Conservation (phyloP, 2,113 vertebrate species). For the Martes martes region DNA sequence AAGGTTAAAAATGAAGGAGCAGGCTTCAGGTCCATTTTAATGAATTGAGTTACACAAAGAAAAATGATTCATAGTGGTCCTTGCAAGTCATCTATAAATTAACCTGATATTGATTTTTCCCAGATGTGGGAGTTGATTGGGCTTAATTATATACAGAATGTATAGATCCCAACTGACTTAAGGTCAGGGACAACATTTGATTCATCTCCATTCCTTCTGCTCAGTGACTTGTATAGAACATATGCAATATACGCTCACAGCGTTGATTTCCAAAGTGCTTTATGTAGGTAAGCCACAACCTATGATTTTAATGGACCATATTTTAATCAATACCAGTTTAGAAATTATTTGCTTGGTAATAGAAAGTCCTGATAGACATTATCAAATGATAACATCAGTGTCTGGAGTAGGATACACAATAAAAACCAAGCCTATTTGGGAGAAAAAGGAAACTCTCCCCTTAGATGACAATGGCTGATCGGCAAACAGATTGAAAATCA, state of each 20-base stretch:
- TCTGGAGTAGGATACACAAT: background rate
- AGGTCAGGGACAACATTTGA: background rate
- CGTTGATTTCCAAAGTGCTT: background rate
- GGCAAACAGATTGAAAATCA: conserved; percentile 32
- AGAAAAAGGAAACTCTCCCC: background rate
- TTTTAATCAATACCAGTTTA: background rate
- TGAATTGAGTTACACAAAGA: background rate
- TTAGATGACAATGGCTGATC: background rate
- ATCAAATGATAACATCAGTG: background rate
- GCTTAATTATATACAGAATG: background rate
- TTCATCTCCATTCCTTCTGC: background rate
- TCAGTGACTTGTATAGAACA: background rate
- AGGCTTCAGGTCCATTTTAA: background rate
- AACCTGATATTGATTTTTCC: background rate
- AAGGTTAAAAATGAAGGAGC: background rate
- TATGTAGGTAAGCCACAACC: background rate
- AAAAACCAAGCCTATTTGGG: background rate
- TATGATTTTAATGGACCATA: background rate
- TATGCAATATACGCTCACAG: background rate
- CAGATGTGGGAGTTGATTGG: background rate
- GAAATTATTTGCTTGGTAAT: background rate
- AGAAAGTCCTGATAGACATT: background rate
- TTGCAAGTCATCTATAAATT: background rate
- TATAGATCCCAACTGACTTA: background rate
- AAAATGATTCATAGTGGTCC: background rate